Base-by-base conservation (phyloP, 2,113 vertebrate genomes). In the Clarias macrocephalus region DNA sequence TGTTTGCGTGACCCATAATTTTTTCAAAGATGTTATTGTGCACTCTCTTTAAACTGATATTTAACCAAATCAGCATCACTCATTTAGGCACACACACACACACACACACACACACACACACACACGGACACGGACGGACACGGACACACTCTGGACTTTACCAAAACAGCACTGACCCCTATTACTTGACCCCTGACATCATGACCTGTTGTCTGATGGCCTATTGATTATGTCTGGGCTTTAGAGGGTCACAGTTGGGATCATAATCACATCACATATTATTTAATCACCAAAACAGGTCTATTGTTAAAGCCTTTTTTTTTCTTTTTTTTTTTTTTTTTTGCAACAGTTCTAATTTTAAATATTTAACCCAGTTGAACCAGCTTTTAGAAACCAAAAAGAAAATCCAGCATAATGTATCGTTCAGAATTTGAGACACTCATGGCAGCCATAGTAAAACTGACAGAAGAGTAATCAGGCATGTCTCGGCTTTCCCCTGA, bases 151-250 rank as follows among this genome's bases (percentile, higher is more conserved):
- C 59, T 68, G 65, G 54, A 84, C 59, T 77, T 83, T 60, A 83
- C 89, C 75, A 81, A 62, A 89, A 87, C 89, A 90, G 86, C 84
- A 88, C 87, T 91, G 92, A 94, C 90, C 95, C 91, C 84, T 94
- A 91, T 93, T 91, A 90, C 82, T 82, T 93, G 94, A 94, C 93
- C 91, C 93, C 73, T 91, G 92, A 83, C 91, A 77, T 88, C 77
- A 52, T 92, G 94, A 94, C 94, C 94, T 56, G 92, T 92, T 95
- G 95, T 96, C 95, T 95, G 95, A 94, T 94, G 94, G 92, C 94
- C 94, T 95, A 96, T 96, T 89, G 95, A 96, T 95, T 94, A 91
- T 83, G 95, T 96, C 95, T 96, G 94, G 94, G 92, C 89, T 85
- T 65, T 92, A 87, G 88, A 81, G 90, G 87, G 91, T 93, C 92